phyloP scores from a whole-genome alignment of 2,113 vertebrate genomes.

The Coptodon bakossiorum region DNA sequence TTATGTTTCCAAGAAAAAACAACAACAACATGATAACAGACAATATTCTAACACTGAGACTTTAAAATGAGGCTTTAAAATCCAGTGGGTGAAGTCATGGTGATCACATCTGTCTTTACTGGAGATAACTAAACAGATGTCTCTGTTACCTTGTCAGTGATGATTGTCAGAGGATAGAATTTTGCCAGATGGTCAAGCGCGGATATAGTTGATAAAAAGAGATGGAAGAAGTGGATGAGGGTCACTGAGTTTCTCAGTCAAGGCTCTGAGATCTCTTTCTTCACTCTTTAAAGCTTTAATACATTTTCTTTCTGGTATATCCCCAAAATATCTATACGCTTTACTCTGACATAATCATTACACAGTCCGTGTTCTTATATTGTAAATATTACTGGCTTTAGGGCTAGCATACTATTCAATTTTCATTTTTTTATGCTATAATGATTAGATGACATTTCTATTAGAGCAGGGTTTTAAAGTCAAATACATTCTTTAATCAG shows the following conservation, averaged over 20 bases:
- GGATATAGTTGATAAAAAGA: not conserved
- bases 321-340: accelerated
- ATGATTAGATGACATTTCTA: not conserved
- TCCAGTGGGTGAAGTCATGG: not conserved
- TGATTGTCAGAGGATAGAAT: not conserved
- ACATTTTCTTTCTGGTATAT: not conserved
- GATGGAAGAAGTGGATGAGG: not conserved
- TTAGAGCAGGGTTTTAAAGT: not conserved
- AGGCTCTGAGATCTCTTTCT: not conserved
- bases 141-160: not conserved
- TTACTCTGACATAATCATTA: not conserved
- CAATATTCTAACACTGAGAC: not conserved
- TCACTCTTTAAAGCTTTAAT: not conserved
- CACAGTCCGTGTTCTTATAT: not conserved
- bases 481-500: not conserved
- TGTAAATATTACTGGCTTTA: not conserved
- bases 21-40: not conserved
- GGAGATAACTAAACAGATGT: not conserved
- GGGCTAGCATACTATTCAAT: not conserved
- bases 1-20: not conserved
- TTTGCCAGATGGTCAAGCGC: not conserved
- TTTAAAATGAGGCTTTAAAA: not conserved
- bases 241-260: not conserved
- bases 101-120: not conserved
- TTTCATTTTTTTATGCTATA: not conserved